phyloP scores from a whole-genome alignment of 2,113 vertebrate species.

The Datnioides undecimradiatus region DNA sequence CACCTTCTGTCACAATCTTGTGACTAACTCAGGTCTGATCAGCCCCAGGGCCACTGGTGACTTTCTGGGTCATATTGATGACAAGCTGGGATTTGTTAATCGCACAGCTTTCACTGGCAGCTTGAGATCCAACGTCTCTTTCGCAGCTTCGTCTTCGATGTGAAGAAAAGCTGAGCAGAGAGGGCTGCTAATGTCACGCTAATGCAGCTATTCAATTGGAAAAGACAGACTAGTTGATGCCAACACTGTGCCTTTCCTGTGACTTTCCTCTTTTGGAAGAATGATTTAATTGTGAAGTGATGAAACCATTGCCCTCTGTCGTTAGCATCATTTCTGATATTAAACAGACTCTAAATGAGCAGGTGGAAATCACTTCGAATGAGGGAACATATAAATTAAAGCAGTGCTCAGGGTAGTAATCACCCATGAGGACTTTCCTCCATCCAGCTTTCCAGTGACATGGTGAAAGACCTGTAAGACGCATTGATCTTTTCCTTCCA shows the following conservation, averaged over 20 bases:
- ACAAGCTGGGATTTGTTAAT: constrained; percentile 59
- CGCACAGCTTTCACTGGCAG: constrained; percentile 57
- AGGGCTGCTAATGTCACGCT: constrained; percentile 31
- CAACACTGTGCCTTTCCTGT: background rate
- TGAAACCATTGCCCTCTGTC: constrained; percentile 41
- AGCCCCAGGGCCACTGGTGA: constrained; percentile 42
- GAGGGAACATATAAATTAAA: constrained; percentile 30
- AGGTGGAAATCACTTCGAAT: constrained; percentile 33
- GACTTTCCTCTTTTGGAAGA: constrained; percentile 20
- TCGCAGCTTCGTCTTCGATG: constrained; percentile 51
- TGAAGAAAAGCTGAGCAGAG: constrained; percentile 12
- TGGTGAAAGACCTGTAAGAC: constrained; percentile 38
- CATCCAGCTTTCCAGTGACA: constrained; percentile 31
- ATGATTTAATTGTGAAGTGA: constrained; percentile 18
- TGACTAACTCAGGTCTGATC: constrained; percentile 46
- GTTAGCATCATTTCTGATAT: constrained; percentile 31
- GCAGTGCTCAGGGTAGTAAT: constrained; percentile 8
- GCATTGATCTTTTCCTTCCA: constrained; percentile 54
- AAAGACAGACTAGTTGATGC: constrained; percentile 24
- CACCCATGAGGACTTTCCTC: constrained; percentile 12
- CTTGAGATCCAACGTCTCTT: constrained; percentile 38
- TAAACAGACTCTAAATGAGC: constrained; percentile 27
- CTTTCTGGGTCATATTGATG: constrained; percentile 53
- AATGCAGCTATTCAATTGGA: constrained; percentile 41
- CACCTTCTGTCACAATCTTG: constrained; percentile 72